These are phyloP conservation scores for Gibbula magus DNA, from an alignment of 2,888 invertebrate genomes.

Conservation along the genomic window DNA sequence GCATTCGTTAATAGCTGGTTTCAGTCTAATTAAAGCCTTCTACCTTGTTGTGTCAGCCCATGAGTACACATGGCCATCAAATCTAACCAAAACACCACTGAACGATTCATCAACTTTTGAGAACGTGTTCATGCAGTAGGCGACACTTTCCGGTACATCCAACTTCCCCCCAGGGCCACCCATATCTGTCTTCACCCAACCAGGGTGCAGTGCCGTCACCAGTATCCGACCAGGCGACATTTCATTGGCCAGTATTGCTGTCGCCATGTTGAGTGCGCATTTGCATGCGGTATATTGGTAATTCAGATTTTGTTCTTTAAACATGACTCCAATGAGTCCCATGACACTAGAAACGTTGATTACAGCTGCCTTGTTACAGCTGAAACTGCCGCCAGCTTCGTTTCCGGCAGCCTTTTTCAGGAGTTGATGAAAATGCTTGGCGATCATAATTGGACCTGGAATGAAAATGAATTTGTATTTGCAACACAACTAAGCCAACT, in stretches of 20 bases:
- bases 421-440: not conserved
- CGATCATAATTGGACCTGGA: not conserved
- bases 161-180: not conserved
- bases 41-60: too few relatives aligned
- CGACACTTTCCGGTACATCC: not conserved
- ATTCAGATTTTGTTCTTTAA: not conserved
- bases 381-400: not conserved
- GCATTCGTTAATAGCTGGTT: too few relatives aligned
- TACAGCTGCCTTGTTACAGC: not conserved
- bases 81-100: too few relatives aligned
- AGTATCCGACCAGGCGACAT: not conserved
- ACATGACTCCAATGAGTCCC: not conserved
- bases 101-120: not conserved
- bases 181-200: slow-evolving; percentile 25
- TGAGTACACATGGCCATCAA: too few relatives aligned
- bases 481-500: too few relatives aligned
- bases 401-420: not conserved
- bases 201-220: not conserved
- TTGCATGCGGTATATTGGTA: not conserved
- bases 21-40: too few relatives aligned
- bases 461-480: not conserved
- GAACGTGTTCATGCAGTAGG: not conserved
- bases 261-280: not conserved
- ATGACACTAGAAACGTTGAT: not conserved
- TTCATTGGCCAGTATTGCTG: not conserved